Evolutionary conservation across 2,797 vertebrate genomes (phyloP), one percentile per base, ranked within the genome.

Genomic region (Epinephelus coioides): DNA sequence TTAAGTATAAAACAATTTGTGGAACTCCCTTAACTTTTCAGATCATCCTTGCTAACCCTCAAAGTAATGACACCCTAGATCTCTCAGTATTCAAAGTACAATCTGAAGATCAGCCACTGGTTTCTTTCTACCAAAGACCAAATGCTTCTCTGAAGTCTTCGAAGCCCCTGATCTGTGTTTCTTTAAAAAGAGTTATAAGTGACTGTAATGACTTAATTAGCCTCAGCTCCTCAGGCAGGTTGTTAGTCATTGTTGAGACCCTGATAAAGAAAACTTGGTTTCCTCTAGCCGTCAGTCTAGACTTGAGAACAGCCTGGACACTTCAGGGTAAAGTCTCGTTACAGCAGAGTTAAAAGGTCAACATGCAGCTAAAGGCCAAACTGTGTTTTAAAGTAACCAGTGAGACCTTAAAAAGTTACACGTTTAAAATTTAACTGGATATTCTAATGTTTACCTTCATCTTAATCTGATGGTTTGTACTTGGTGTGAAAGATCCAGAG

Each of bases 321-420:
- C 55, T 75, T 69, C n/a, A 10, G 63, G 73, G 46, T 55, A 11
- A 82, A 69, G 49, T 76, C 76, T 81, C 30, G 14, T 57, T 69
- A 50, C 40, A n/a, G 6, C 3, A 14, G 13, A 73, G 54, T 71
- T 78, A 10, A 83, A 83, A 66, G 67, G 56, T 55, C 25, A 74
- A 46, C 7, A 51, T 44, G 43, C n/a, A 63, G 19, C 49, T 38
- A 21, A 43, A 71, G 25, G 47, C 21, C 18, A 50, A 68, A 27
- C 17, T 17, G 4, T 23, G 4, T 13, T 64, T 64, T 44, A 15
- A 63, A 56, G 19, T 13, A 57, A 67, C 46, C 14, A 59, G 44
- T 5, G 10, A 50, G 40, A 25, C n/a, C 5, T 15, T 11, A 55
- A 13, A 54, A 54, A 69, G 11, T 12, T 25, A 1, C 19, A 51